Conservation (phyloP, 2,113 vertebrate genomes). For the Condylura cristata region DNA sequence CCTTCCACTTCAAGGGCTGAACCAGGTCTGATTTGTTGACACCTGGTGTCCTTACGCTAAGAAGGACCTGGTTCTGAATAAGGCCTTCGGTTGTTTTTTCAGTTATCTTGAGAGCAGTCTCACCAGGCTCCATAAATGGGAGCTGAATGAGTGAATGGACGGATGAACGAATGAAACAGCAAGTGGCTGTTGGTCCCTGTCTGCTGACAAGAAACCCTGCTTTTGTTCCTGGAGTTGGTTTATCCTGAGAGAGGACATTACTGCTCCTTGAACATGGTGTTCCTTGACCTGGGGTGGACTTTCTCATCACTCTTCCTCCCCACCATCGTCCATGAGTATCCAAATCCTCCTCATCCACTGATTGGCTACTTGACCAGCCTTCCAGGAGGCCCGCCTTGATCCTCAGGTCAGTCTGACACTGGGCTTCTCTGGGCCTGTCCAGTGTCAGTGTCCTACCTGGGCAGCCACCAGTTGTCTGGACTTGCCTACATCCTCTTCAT, state of each 20-base stretch:
- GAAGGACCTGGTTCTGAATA: neutral
- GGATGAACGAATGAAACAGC: neutral
- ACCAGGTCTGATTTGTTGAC: too few relatives aligned
- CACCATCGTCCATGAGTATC: neutral
- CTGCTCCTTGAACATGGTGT: neutral
- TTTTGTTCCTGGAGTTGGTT: rapidly evolving
- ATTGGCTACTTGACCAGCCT: neutral
- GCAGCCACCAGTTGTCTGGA: rapidly evolving
- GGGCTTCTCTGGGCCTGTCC: neutral
- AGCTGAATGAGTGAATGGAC: neutral
- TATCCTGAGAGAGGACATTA: neutral
- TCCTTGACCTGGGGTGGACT: neutral
- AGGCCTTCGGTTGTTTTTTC: neutral
- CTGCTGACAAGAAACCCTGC: neutral
- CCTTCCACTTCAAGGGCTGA: neutral
- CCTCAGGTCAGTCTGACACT: neutral
- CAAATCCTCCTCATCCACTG: neutral
- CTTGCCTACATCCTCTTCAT: neutral
- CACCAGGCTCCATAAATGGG: neutral
- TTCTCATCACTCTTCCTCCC: neutral
- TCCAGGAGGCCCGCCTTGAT: neutral
- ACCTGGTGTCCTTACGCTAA: neutral
- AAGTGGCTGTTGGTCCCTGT: neutral
- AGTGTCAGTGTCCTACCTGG: neutral
- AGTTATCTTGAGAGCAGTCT: neutral